Percentiles rank a stretch among this genome's conserved stretches.
Evolutionary conservation across 1,140 invertebrate genomes (phyloP).

Genomic region (Macrosteles quadrilineatus): DNA sequence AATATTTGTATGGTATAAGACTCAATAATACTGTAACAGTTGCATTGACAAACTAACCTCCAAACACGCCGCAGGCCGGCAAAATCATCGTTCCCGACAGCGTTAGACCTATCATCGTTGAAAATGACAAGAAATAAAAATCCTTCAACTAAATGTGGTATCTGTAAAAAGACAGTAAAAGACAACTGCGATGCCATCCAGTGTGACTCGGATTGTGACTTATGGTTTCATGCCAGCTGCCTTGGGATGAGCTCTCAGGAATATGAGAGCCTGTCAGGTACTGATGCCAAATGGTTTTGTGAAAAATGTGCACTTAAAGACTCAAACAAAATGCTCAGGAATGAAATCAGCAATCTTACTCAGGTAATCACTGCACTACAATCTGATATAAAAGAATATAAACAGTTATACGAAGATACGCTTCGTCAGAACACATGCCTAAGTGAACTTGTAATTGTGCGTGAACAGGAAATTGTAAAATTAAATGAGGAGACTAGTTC

Average conservation of each 20-base stretch:
- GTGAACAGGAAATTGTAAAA: background rate
- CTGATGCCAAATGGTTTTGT: background rate
- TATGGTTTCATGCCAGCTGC: background rate
- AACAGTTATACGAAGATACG: background rate
- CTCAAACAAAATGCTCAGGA: background rate
- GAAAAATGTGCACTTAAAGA: background rate
- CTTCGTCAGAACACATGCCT: background rate
- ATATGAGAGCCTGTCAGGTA: background rate
- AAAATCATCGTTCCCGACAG: no score
- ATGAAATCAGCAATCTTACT: background rate
- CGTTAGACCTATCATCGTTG: no score
- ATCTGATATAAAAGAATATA: background rate
- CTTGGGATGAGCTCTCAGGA: background rate
- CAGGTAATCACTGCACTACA: background rate
- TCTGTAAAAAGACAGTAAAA: background rate
- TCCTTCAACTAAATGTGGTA: slow-evolving; percentile 9
- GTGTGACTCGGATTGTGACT: background rate
- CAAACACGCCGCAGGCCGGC: no score
- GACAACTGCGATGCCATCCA: background rate
- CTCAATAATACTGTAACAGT: no score
- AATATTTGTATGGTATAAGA: no score
- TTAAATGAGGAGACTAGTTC: background rate
- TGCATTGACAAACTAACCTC: no score
- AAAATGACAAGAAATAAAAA: no score
- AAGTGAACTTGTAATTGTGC: background rate